phyloP scores from a whole-genome alignment of 1,140 invertebrate genomes.

The Oryzaephilus surinamensis region DNA sequence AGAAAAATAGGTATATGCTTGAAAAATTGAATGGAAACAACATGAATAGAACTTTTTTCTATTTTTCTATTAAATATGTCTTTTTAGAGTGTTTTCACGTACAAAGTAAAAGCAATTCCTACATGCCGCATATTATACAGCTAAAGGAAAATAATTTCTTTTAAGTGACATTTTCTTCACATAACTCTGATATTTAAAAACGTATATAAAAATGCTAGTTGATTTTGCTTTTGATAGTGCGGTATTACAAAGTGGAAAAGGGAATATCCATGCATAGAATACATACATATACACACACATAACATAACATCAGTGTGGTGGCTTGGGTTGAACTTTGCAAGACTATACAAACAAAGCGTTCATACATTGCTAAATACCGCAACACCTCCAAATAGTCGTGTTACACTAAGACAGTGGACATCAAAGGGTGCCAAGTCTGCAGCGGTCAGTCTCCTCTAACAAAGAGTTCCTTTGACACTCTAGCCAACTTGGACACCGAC shows the following conservation, averaged over 20 bases:
- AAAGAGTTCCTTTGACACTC: conserved; percentile 33
- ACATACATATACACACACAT: conserved; percentile 16
- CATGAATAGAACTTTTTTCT: no score
- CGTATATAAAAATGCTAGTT: conserved; percentile 2
- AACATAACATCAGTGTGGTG: conserved; percentile 11
- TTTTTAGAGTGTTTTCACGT: no score
- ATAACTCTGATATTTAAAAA: conserved; percentile 5
- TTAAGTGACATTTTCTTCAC: conserved; percentile 25
- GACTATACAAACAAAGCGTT: conserved; percentile 21
- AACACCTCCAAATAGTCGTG: conserved; percentile 31
- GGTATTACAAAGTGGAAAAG: conserved; percentile 7
- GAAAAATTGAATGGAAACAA: no score
- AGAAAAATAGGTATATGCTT: no score
- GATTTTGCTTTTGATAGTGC: conserved; percentile 3
- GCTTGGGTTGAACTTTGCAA: conserved; percentile 7
- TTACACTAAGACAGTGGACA: conserved; percentile 35
- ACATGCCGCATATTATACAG: no score
- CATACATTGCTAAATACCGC: conserved; percentile 34
- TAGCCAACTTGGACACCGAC: conserved; percentile 27
- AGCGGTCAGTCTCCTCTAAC: conserved; percentile 29
- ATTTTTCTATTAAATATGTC: no score
- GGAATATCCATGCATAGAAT: conserved; percentile 10
- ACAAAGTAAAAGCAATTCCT: no score
- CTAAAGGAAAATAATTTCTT: conserved; percentile 22
- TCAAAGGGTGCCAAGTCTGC: conserved; percentile 31